Evolutionary conservation across 2,113 vertebrate species (phyloP).

Genomic region (Polypterus bichir): DNA sequence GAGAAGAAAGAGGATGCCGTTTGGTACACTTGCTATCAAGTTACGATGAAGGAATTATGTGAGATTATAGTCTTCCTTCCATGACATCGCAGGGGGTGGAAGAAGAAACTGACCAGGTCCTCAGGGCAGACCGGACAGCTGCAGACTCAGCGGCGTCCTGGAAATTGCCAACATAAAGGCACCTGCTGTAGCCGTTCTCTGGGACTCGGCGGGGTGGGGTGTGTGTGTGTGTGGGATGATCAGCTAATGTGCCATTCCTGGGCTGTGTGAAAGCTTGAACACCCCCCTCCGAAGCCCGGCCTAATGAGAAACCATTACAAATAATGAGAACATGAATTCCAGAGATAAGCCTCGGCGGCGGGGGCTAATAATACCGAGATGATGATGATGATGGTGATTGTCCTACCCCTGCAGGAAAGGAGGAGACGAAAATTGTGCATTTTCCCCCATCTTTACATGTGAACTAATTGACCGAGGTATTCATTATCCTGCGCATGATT

Average conservation of each 20-base stretch:
- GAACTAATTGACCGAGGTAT: no score
- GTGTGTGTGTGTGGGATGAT: no score
- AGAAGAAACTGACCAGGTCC: conserved; percentile 25
- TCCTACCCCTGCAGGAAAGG: no score
- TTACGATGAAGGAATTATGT: conserved; percentile 33
- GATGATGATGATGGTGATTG: conserved; percentile 14
- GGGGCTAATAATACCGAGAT: conserved; percentile 24
- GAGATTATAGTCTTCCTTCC: conserved; percentile 40
- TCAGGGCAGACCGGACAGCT: conserved; percentile 33
- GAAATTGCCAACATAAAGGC: conserved; percentile 27
- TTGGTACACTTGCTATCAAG: conserved; percentile 20
- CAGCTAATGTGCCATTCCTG: conserved; percentile 3
- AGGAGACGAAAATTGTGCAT: no score
- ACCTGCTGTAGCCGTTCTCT: conserved; percentile 29
- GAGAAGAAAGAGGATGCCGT: no score
- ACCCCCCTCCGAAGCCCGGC: conserved; percentile 7
- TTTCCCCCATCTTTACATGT: no score
- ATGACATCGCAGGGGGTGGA: conserved; percentile 26
- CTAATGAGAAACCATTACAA: conserved; percentile 37
- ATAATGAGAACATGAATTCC: conserved; percentile 16
- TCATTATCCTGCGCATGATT: no score
- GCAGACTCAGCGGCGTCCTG: conserved; percentile 54
- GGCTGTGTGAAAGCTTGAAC: conserved; percentile 11
- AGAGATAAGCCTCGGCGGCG: conserved; percentile 23
- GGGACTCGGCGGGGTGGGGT: conserved; percentile 6